Conservation (phyloP, 2,797 vertebrate species). For the Pterois miles region DNA sequence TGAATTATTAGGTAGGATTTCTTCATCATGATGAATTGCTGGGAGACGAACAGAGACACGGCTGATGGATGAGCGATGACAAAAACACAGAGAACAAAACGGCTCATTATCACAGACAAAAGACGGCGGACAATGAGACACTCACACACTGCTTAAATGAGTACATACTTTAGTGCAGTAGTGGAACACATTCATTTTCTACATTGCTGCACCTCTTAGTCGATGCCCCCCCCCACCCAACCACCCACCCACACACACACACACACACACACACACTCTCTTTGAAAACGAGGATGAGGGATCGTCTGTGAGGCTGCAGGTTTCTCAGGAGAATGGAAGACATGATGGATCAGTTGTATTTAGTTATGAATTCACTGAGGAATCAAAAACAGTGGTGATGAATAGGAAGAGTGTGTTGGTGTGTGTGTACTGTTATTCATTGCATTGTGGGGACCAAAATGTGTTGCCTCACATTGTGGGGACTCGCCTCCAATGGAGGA, state of each 20-base stretch:
- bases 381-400: not conserved
- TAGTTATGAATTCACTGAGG: conserved; percentile 21
- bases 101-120: conserved; percentile 56
- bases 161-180: not conserved
- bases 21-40: conserved; percentile 27
- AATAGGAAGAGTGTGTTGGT: not conserved
- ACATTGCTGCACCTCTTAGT: not conserved
- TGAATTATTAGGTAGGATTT: conserved; percentile 46
- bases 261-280: conserved; percentile 4
- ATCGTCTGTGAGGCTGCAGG: conserved; percentile 14
- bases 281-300: not conserved
- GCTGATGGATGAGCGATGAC: conserved; percentile 53
- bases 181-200: not conserved
- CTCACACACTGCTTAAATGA: conserved; percentile 1
- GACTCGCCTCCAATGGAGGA: not conserved
- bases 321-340: conserved; percentile 33
- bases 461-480: not conserved
- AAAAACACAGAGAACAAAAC: conserved; percentile 54
- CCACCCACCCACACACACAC: not conserved
- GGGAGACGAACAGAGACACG: conserved; percentile 26
- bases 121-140: conserved; percentile 29
- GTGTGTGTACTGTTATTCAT: not conserved
- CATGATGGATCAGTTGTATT: conserved; percentile 40
- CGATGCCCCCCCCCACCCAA: too few relatives aligned
- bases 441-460: not conserved